These are phyloP conservation scores for Leucoraja ocellata DNA, from an alignment of 2,797 vertebrate genomes.

Conservation along the genomic window DNA sequence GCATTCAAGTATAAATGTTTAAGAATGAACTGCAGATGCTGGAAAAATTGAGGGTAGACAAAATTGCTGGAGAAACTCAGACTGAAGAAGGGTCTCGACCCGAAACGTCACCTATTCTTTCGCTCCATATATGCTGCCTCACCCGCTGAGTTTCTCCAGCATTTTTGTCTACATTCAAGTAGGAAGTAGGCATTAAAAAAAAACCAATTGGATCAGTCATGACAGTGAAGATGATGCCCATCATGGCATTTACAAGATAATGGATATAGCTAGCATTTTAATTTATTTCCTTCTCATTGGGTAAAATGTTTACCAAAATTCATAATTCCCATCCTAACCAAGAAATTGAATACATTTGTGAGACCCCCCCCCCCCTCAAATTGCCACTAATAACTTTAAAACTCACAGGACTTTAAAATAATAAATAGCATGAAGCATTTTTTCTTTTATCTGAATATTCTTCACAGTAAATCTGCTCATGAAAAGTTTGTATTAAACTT, in stretches of 20 bases:
- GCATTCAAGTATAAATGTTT: not conserved
- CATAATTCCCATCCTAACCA: not conserved
- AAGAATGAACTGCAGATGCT: too few relatives aligned
- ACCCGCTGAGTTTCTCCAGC: too few relatives aligned
- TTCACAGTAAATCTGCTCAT: not conserved
- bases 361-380: too few relatives aligned
- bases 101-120: too few relatives aligned
- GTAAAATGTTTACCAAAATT: not conserved
- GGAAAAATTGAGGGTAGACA: too few relatives aligned
- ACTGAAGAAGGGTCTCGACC: too few relatives aligned
- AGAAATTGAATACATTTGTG: not conserved
- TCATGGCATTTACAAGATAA: not conserved
- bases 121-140: too few relatives aligned
- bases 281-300: not conserved
- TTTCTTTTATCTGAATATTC: not conserved
- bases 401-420: not conserved
- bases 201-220: not conserved
- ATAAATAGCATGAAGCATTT: not conserved
- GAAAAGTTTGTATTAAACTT: slow-evolving; percentile 3
- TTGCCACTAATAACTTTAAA: not conserved
- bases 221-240: not conserved
- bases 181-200: not conserved
- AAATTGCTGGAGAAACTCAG: too few relatives aligned
- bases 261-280: not conserved
- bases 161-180: not conserved